Conservation (phyloP, 2,113 vertebrate species). For the Halichoeres trimaculatus region DNA sequence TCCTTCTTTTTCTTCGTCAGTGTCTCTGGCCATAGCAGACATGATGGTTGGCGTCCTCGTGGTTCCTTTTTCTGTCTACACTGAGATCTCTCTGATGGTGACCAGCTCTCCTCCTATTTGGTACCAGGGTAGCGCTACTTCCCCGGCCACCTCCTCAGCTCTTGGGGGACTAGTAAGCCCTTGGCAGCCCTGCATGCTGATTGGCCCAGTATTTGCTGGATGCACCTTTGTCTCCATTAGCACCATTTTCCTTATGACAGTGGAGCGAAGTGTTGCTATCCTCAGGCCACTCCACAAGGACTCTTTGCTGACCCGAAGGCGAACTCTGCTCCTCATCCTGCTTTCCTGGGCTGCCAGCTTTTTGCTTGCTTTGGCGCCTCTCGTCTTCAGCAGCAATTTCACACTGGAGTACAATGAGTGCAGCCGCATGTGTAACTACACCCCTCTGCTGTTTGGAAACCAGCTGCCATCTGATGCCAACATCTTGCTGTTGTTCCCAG, state of each 20-base stretch:
- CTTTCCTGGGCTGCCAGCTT: slow-evolving; percentile 85
- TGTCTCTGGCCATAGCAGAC: slow-evolving; percentile 86
- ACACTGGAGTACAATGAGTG: slow-evolving; percentile 87
- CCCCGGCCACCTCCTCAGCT: slow-evolving; percentile 22
- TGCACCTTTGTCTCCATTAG: slow-evolving; percentile 90
- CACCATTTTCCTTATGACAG: slow-evolving; percentile 88
- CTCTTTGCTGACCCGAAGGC: slow-evolving; percentile 80
- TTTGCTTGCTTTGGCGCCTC: slow-evolving; percentile 79
- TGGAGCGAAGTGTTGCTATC: slow-evolving; percentile 87
- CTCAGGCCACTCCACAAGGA: slow-evolving; percentile 86
- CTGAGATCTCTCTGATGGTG: slow-evolving; percentile 83
- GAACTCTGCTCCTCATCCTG: slow-evolving; percentile 80
- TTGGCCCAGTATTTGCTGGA: slow-evolving; percentile 86
- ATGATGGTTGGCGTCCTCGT: slow-evolving; percentile 86
- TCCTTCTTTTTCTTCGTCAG: slow-evolving; percentile 47
- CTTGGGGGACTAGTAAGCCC: slow-evolving; percentile 24
- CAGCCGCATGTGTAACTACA: slow-evolving; percentile 89
- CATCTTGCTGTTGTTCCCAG: slow-evolving; percentile 85
- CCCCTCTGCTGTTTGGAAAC: slow-evolving; percentile 59
- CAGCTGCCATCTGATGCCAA: slow-evolving; percentile 71
- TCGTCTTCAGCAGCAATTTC: slow-evolving; percentile 81
- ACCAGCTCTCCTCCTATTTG: slow-evolving; percentile 71
- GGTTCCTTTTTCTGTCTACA: slow-evolving; percentile 87
- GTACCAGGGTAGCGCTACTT: slow-evolving; percentile 68
- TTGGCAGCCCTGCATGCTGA: slow-evolving; percentile 85